Evolutionary conservation across 1,140 invertebrate genomes (phyloP).

Genomic region (Pseudomyrmex sp.): DNA sequence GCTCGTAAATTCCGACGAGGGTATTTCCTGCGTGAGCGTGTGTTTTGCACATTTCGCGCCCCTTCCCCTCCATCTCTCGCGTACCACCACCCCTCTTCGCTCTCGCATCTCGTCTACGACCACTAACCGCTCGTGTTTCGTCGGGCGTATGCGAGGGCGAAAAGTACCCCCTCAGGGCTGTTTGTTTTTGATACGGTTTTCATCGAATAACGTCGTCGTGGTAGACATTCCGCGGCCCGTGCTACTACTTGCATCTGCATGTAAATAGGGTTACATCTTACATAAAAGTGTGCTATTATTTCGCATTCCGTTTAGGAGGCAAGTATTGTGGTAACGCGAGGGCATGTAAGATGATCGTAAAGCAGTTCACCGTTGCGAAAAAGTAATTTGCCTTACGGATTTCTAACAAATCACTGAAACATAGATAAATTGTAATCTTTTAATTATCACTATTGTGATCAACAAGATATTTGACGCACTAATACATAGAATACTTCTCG

Average conservation of each 20-base stretch:
- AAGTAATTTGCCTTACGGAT: not conserved
- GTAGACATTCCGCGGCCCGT: not conserved
- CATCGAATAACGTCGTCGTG: conserved; percentile 57
- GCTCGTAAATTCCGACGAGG: conserved; percentile 62
- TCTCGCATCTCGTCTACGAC: conserved; percentile 12
- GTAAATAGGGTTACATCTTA: conserved; percentile 39
- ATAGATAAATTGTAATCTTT: conserved; percentile 13
- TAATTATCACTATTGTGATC: not conserved
- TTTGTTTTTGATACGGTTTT: conserved; percentile 73
- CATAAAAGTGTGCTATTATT: conserved; percentile 1
- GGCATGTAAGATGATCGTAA: conserved; percentile 59
- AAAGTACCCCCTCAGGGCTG: conserved; percentile 62
- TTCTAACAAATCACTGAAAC: not conserved
- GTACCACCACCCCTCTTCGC: too few species aligned
- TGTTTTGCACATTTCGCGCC: conserved; percentile 26
- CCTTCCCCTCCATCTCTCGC: not conserved
- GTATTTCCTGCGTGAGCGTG: conserved; percentile 44
- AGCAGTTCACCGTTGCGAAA: not conserved
- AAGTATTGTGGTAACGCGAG: not conserved
- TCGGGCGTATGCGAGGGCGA: conserved; percentile 44
- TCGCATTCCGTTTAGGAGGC: not conserved
- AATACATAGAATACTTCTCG: not conserved
- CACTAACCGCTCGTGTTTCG: conserved; percentile 42
- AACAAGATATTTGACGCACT: not conserved
- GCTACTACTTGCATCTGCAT: conserved; percentile 39